Evolutionary conservation across 2,113 vertebrate species (phyloP), one percentile per base, ranked within the genome.

Genomic region (Saccopteryx bilineata): DNA sequence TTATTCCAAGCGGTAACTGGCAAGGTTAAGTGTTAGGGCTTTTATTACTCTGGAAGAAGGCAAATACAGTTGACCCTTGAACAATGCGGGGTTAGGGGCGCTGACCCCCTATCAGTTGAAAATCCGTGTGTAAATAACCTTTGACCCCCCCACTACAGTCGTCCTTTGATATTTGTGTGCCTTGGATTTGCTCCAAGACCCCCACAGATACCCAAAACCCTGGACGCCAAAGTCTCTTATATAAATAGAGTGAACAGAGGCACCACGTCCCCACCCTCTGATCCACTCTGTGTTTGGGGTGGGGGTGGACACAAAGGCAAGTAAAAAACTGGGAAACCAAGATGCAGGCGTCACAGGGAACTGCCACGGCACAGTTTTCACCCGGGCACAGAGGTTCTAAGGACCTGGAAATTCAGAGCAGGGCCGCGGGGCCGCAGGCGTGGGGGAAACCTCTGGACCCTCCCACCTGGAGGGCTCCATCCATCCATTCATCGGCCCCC

Each of bases 321-420:
- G 58, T 61, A 23, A 79, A 23, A 84, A 39, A 7, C 14, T n/a
- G 39, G 39, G 48, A 63, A 39, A 76, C 54, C 14, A 39, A 76
- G 74, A 63, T 0, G 8, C 19, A 21, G 65, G 24, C 28, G 28
- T 48, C 78, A 2, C 39, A 39, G 65, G 26, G 76, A 54, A 24
- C 19, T 54, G 58, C 56, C 54, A 2, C 15, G 60, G 15, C 18
- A 24, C 26, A 31, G 33, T 1, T 1, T 14, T 10, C 71, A 5
- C 4, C 2, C 3, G 15, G 15, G 33, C n/a, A 4, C 60, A 5
- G 9, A 1, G 6, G 18, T 23, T 61, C 0, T 3, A 26, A n/a
- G 65, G 28, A 61, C 48, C 50, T 18, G 6, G 72, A 1, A 60
- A 12, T 58, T 50, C 31, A 11, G 58, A n/a, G 39, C 39, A 7